A percentile compares a stretch with the other conserved stretches of the same genome.
These are phyloP conservation scores for Eutolmus rufibarbis DNA, from an alignment of 2,888 invertebrate genomes.

Conservation along the genomic window DNA sequence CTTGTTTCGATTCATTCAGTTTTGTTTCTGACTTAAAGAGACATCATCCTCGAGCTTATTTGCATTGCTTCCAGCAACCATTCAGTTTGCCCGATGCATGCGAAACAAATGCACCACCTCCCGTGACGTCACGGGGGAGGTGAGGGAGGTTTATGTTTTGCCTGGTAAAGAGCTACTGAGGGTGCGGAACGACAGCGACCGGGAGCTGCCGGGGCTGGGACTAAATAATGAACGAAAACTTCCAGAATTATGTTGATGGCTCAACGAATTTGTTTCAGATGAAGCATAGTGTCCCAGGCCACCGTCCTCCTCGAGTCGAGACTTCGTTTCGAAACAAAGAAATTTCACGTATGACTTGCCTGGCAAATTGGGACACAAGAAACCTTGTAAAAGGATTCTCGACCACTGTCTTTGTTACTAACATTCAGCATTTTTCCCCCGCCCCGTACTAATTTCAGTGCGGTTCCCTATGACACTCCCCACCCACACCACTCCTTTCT, in stretches of 20 bases:
- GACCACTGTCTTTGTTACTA: background rate
- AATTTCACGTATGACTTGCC: background rate
- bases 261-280: background rate
- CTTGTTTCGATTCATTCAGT: background rate
- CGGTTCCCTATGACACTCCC: background rate
- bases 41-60: background rate
- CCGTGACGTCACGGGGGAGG: background rate
- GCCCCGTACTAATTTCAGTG: background rate
- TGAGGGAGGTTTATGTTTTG: background rate
- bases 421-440: background rate
- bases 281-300: background rate
- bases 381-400: background rate
- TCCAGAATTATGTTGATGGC: background rate
- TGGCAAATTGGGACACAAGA: background rate
- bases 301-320: background rate
- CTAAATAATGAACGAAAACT: background rate
- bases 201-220: background rate
- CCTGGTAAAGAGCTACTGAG: background rate
- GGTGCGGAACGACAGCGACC: background rate
- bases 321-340: background rate
- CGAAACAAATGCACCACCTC: background rate
- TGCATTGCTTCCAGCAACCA: background rate
- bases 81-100: background rate
- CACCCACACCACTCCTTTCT: background rate
- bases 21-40: background rate